A percentile compares a stretch with the other conserved stretches of the same genome.
These are phyloP conservation scores for Baryphthengus martii DNA, from an alignment of 2,113 vertebrate genomes.

Conservation along the genomic window DNA sequence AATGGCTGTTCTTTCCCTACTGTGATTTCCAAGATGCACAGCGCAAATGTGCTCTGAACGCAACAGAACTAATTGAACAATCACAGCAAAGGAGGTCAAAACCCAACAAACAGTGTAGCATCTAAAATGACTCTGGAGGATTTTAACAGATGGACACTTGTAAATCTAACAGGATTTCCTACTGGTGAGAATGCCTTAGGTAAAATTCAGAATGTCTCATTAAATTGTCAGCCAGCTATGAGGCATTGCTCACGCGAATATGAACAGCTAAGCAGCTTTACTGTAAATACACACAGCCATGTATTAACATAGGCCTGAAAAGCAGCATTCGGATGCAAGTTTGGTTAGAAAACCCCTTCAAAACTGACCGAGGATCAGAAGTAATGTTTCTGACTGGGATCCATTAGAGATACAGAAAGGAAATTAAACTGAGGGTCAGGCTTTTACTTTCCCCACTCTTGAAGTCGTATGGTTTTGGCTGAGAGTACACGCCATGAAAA, in stretches of 20 bases:
- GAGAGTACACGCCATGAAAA: neutral
- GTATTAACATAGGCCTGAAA: slow-evolving; percentile 16
- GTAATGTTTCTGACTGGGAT: slow-evolving; percentile 1
- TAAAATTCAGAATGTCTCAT: slow-evolving; percentile 78
- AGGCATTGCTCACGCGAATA: slow-evolving; percentile 68
- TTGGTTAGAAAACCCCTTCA: slow-evolving; percentile 1
- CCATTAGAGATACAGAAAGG: neutral
- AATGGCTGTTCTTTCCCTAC: neutral
- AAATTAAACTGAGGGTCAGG: neutral
- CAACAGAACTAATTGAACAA: slow-evolving; percentile 74
- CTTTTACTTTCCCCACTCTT: neutral
- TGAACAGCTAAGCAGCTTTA: slow-evolving; percentile 38
- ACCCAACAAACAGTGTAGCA: slow-evolving; percentile 69
- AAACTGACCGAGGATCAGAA: slow-evolving; percentile 2
- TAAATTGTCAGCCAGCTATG: slow-evolving; percentile 75
- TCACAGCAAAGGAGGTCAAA: slow-evolving; percentile 74
- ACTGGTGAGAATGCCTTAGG: slow-evolving; percentile 74
- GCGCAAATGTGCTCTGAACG: slow-evolving; percentile 43
- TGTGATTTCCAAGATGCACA: slow-evolving; percentile 18
- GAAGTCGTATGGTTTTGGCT: neutral
- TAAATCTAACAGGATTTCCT: slow-evolving; percentile 81
- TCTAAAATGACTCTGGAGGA: slow-evolving; percentile 70
- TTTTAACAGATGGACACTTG: slow-evolving; percentile 79
- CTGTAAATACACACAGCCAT: slow-evolving; percentile 4
- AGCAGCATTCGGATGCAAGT: neutral